Conservation (phyloP, 2,888 invertebrate genomes). For the Aleiodes leptofemur region DNA sequence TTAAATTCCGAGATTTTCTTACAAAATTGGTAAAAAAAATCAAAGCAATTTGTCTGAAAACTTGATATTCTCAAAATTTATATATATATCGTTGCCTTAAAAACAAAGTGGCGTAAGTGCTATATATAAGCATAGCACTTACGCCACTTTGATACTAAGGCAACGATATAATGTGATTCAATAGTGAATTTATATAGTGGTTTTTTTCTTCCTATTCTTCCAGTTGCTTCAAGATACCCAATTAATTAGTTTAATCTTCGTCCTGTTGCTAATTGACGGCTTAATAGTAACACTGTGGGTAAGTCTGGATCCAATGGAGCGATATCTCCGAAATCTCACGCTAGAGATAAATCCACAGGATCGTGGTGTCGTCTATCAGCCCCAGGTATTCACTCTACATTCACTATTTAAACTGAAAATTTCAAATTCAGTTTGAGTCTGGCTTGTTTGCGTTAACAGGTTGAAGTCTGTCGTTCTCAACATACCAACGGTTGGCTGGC, state of each 20-base stretch:
- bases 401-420: constrained; percentile 5
- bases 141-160: too few relatives aligned
- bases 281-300: constrained; percentile 91
- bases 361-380: constrained; percentile 89
- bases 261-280: constrained; percentile 88
- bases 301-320: constrained; percentile 90
- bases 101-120: too few relatives aligned
- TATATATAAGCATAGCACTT: too few relatives aligned
- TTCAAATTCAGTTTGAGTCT: constrained; percentile 3
- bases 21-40: too few relatives aligned
- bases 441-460: constrained; percentile 77
- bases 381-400: constrained; percentile 80
- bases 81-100: too few relatives aligned
- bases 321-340: constrained; percentile 88
- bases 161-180: not conserved
- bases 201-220: constrained; percentile 45
- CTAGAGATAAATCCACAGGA: constrained; percentile 86
- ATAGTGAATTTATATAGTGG: not conserved
- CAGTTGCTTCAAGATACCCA: constrained; percentile 92
- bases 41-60: too few relatives aligned
- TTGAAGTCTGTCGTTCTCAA: constrained; percentile 91
- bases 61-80: too few relatives aligned
- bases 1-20: too few relatives aligned
- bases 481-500: constrained; percentile 94
- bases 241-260: constrained; percentile 88